Evolutionary conservation across 2,888 invertebrate species (phyloP), one percentile per base, ranked within the genome.

Genomic region (Smittia aterrima): DNA sequence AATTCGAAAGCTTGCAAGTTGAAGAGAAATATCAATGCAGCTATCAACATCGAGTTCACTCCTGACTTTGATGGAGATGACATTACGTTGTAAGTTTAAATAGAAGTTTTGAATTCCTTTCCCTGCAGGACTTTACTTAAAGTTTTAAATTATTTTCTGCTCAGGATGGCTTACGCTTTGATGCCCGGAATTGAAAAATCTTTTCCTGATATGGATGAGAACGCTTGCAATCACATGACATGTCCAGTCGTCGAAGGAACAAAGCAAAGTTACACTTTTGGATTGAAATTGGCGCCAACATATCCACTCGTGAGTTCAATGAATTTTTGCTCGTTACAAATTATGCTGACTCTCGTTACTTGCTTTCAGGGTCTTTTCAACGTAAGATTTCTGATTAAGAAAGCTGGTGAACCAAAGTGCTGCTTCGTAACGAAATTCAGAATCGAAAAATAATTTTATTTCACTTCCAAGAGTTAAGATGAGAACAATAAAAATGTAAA

Each of bases 81-180:
- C 0, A 54, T 87, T 76, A 80, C 82, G 74, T 82, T 83, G 0
- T n/a, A n/a, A n/a, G n/a, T n/a, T n/a, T n/a, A n/a, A n/a, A n/a
- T n/a, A n/a, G n/a, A n/a, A n/a, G n/a, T n/a, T n/a, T n/a, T n/a
- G n/a, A n/a, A n/a, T n/a, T n/a, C n/a, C n/a, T n/a, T n/a, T n/a
- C n/a, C n/a, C n/a, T n/a, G n/a, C n/a, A n/a, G n/a, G n/a, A n/a
- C n/a, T n/a, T n/a, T n/a, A n/a, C n/a, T n/a, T n/a, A n/a, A n/a
- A n/a, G n/a, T n/a, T n/a, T n/a, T n/a, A n/a, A n/a, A n/a, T n/a
- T n/a, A n/a, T n/a, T n/a, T n/a, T n/a, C n/a, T n/a, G n/a, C n/a
- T n/a, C n/a, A n/a, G n/a, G n/a, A 80, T 80, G 22, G 85, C 86
- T 2, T 87, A 80, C 77, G 86, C 86, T 85, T 80, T 79, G 2